Conservation (phyloP, 2,113 vertebrate species). For the Urocynchramus pylzowi region DNA sequence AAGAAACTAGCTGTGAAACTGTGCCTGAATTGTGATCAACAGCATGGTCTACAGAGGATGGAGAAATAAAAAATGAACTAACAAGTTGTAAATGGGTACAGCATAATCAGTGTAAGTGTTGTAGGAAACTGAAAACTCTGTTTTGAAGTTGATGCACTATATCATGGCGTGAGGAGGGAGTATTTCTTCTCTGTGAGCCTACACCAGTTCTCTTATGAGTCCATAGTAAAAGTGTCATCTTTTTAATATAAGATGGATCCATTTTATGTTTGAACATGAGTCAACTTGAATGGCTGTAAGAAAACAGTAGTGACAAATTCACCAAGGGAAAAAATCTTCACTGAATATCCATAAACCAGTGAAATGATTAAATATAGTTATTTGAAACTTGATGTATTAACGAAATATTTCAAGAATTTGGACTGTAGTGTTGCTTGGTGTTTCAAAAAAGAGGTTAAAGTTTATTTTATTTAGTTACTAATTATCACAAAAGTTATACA, state of each 20-base stretch:
- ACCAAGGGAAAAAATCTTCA: background rate
- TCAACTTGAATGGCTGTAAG: background rate
- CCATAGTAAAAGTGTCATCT: background rate
- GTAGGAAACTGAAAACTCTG: background rate
- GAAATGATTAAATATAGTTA: background rate
- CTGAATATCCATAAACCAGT: background rate
- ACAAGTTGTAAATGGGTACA: conserved; percentile 18
- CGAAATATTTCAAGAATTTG: background rate
- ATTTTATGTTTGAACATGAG: background rate
- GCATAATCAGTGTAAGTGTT: background rate
- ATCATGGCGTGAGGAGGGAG: background rate
- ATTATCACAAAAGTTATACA: background rate
- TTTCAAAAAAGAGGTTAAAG: background rate
- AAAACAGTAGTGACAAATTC: background rate
- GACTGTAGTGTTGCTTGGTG: background rate
- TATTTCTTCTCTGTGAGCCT: background rate
- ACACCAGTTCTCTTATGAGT: background rate
- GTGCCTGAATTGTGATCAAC: conserved; percentile 16
- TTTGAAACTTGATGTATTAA: background rate
- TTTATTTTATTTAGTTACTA: background rate
- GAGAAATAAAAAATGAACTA: conserved; percentile 50
- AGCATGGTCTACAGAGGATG: background rate
- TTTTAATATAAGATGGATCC: background rate
- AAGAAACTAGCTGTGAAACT: conserved; percentile 31
- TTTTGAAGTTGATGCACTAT: background rate